Evolutionary conservation across 2,797 vertebrate genomes (phyloP).

Genomic region (Malurus splendens): DNA sequence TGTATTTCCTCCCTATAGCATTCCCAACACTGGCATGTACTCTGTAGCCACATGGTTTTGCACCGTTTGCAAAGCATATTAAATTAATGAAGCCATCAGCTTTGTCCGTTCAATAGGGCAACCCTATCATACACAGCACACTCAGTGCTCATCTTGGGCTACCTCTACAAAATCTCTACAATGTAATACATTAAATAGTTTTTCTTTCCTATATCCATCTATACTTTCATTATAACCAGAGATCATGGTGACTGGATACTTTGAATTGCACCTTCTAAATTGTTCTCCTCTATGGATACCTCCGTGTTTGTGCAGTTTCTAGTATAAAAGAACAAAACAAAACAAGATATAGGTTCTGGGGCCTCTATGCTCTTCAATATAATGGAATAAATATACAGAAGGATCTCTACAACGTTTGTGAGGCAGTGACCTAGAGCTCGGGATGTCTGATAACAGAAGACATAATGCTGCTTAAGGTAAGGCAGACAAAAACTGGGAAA

Average conservation of each 20-base stretch:
- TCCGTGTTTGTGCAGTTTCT: not conserved
- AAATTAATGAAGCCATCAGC: not conserved
- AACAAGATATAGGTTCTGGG: fast-evolving
- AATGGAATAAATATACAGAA: not conserved
- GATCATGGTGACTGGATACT: not conserved
- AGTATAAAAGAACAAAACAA: not conserved
- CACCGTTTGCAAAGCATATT: fast-evolving
- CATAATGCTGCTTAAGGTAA: not conserved
- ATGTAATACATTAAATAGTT: not conserved
- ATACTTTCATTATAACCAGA: not conserved
- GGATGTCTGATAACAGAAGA: not conserved
- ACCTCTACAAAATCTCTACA: not conserved
- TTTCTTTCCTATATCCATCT: not conserved
- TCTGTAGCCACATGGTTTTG: not conserved
- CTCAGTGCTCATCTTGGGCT: not conserved
- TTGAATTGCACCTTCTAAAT: not conserved
- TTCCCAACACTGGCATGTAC: not conserved
- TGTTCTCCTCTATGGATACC: not conserved
- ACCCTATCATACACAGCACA: not conserved
- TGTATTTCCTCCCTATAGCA: not conserved
- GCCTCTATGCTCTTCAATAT: fast-evolving
- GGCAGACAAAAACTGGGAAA: not conserved
- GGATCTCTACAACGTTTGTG: not conserved
- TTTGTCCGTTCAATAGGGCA: not conserved
- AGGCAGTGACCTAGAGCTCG: not conserved